Percentiles rank a stretch among this genome's conserved stretches.
Evolutionary conservation across 2,888 invertebrate genomes (phyloP).

Genomic region (Apocheima hispidaria): DNA sequence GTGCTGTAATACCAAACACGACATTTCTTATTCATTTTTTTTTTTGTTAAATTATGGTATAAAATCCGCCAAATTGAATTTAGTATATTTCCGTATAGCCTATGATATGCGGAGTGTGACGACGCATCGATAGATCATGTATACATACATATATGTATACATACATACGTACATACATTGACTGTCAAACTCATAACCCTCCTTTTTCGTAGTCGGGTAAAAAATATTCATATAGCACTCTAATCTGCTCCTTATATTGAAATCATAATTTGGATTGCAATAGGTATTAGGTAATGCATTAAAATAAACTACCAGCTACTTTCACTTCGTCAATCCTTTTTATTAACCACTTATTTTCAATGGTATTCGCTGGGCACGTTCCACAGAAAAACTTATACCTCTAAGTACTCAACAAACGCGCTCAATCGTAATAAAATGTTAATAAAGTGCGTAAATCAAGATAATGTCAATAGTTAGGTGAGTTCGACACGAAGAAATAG

Average conservation of each 20-base stretch:
- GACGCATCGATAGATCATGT: no score
- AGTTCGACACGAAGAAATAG: conserved; percentile 75
- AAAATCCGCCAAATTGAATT: no score
- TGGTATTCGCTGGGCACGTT: conserved; percentile 30
- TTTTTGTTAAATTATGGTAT: no score
- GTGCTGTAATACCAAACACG: no score
- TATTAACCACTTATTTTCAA: conserved; percentile 40
- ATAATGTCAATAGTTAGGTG: conserved; percentile 76
- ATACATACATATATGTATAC: no score
- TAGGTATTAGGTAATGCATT: conserved; percentile 5
- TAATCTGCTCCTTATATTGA: conserved; percentile 2
- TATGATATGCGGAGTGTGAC: no score
- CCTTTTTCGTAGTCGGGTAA: no score
- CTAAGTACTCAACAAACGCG: conserved; percentile 63
- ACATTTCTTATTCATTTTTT: no score
- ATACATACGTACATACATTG: no score
- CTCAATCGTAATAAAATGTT: conserved; percentile 79
- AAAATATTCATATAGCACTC: conserved; percentile 20
- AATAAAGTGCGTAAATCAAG: conserved; percentile 83
- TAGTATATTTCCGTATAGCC: no score
- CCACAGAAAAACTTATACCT: conserved; percentile 26
- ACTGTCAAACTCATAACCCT: no score
- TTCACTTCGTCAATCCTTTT: conserved; percentile 41
- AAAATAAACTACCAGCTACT: conserved; percentile 11
- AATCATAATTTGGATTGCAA: conserved; percentile 4